Base-by-base conservation (phyloP, 2,113 vertebrate genomes). In the Syngnathus typhle region DNA sequence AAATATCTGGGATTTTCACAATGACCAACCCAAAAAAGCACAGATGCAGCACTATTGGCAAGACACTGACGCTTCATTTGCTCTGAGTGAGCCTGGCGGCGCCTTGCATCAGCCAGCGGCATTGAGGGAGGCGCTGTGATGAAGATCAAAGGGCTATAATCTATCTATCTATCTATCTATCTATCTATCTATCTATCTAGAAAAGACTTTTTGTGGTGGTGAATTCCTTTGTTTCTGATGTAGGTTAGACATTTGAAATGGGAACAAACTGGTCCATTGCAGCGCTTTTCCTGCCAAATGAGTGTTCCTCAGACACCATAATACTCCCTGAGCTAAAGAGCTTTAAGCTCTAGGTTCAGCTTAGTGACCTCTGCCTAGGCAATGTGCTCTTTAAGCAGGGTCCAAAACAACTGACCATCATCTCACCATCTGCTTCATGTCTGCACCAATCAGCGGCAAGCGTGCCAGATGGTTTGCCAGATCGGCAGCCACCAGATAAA, bases 391-490 rank as follows among this genome's bases (percentile, higher is more conserved):
- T 82, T 69, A 74, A 68, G 61, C 73, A 67, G 62, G 54, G 39
- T 59, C 68, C 58, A 64, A 75, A 76, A 80, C 59, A 73, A 71
- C 56, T 70, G 75, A 80, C 55, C 62, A 78, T 59, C 65, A 64
- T 71, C 69, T 76, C 64, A 66, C 82, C 80, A 80, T 79, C 83
- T 78, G 71, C 75, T 59, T 67, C 51, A 51, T 5, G 75, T 72
- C 67, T 74, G 43, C 64, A 74, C 73, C 64, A 73, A 81, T 81
- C 74, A 71, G 67, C 13, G 46, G 23, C 64, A 58, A 68, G 61
- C 67, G 60, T 71, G 69, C 75, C 80, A 85, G 78, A 85, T 82
- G 78, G 83, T 71, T 73, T 73, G 71, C 73, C 80, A 80, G 65
- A 80, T 81, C 75, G 36, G 62, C 72, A 43, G 68, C 12, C 74